Percentiles rank a stretch among this genome's conserved stretches.
Evolutionary conservation across 2,888 invertebrate species (phyloP).

Genomic region (Ptychoptera contaminata): DNA sequence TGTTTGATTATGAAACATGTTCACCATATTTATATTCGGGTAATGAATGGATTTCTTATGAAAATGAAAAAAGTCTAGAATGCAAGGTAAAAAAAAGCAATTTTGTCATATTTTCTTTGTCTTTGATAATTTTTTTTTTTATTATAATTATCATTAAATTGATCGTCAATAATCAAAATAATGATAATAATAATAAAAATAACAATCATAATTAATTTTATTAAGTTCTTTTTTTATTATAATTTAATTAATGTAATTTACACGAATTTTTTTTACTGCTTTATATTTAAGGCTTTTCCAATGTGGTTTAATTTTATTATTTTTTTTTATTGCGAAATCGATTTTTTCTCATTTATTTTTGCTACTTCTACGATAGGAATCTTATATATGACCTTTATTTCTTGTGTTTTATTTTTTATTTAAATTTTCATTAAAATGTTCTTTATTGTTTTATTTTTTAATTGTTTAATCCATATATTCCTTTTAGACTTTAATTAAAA

Average conservation of each 20-base stretch:
- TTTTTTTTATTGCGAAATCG: neutral
- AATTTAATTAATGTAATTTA: conserved; percentile 1
- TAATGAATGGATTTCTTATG: conserved; percentile 72
- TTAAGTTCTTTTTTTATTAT: neutral
- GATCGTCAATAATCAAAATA: too few species aligned
- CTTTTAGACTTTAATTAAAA: too few species aligned
- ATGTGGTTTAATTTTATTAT: neutral
- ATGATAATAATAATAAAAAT: neutral
- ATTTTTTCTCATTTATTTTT: neutral
- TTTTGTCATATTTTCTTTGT: neutral
- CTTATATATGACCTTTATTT: too few species aligned
- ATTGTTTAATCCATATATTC: too few species aligned
- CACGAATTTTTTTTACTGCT: too few species aligned
- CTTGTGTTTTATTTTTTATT: too few species aligned
- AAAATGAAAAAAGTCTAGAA: conserved; percentile 50
- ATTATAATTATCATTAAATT: too few species aligned
- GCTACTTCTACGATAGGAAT: neutral
- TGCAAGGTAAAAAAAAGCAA: conserved; percentile 40
- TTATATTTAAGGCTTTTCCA: too few species aligned
- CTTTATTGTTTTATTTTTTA: too few species aligned
- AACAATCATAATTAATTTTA: neutral
- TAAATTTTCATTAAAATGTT: too few species aligned
- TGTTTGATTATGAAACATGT: conserved; percentile 50
- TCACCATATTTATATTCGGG: conserved; percentile 61
- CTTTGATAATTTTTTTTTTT: too few species aligned